These are phyloP conservation scores for Bubo blakistoni DNA, from an alignment of 2,113 vertebrate species.

Conservation along the genomic window DNA sequence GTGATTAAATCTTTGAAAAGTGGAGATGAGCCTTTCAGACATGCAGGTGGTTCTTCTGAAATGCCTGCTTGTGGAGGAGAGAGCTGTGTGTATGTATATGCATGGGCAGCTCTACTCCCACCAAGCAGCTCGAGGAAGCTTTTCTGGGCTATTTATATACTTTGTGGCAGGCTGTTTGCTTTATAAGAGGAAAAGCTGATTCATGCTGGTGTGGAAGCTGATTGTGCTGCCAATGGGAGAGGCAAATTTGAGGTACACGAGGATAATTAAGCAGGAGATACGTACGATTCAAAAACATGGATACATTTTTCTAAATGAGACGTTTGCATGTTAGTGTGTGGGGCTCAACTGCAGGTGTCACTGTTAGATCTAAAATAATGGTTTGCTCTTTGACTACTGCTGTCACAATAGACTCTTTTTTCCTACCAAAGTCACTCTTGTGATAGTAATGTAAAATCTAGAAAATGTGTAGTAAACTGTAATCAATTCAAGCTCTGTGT, in stretches of 20 bases:
- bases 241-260: neutral
- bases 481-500: neutral
- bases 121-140: neutral
- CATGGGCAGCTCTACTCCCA: neutral
- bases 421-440: neutral
- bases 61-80: neutral
- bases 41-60: neutral
- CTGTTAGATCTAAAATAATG: conserved; percentile 73
- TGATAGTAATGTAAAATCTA: neutral
- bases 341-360: conserved; percentile 76
- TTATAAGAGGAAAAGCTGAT: conserved; percentile 28
- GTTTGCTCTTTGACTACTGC: neutral
- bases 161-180: neutral
- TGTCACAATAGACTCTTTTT: neutral
- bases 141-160: conserved; percentile 9
- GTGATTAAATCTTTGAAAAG: neutral
- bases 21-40: neutral
- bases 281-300: neutral
- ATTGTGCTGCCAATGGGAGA: conserved; percentile 9
- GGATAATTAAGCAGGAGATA: conserved; percentile 15
- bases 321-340: neutral
- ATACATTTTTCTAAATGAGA: neutral
- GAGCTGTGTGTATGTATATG: neutral
- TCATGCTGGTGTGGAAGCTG: conserved; percentile 30
- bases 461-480: neutral